These are phyloP conservation scores for Chloroceryle aenea DNA, from an alignment of 2,113 vertebrate genomes.

Conservation along the genomic window DNA sequence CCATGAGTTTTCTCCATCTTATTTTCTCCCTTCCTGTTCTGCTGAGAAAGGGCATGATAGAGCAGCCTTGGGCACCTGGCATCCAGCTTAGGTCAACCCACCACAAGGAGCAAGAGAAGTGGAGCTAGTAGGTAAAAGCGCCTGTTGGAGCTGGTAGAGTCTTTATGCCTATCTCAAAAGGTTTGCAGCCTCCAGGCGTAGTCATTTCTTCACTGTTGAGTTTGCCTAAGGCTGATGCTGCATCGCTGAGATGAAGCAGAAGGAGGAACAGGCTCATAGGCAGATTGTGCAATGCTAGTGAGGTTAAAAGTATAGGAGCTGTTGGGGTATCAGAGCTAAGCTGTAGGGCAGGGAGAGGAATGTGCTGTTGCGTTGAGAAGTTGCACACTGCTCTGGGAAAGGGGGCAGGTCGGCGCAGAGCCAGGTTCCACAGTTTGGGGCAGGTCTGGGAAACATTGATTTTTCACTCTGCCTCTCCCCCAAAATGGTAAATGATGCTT, in stretches of 20 bases:
- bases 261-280: not conserved
- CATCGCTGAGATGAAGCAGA: not conserved
- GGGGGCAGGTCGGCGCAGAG: conserved; percentile 12
- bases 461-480: not conserved
- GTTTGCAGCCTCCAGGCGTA: not conserved
- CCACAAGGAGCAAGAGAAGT: not conserved
- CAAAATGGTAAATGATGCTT: conserved; percentile 36
- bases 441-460: conserved; percentile 9
- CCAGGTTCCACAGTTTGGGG: not conserved
- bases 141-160: not conserved
- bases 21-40: not conserved
- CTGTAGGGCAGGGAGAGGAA: conserved; percentile 40
- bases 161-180: not conserved
- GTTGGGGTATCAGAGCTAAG: not conserved
- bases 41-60: not conserved
- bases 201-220: not conserved
- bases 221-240: not conserved
- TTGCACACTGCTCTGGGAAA: conserved; percentile 8
- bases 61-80: not conserved
- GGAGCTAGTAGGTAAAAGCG: not conserved
- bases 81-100: not conserved
- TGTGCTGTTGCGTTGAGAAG: not conserved
- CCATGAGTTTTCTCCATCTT: too few species aligned
- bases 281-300: not conserved
- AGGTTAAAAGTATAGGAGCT: conserved; percentile 48